phyloP scores from a whole-genome alignment of 2,797 vertebrate genomes.

The Antennarius maculatus region DNA sequence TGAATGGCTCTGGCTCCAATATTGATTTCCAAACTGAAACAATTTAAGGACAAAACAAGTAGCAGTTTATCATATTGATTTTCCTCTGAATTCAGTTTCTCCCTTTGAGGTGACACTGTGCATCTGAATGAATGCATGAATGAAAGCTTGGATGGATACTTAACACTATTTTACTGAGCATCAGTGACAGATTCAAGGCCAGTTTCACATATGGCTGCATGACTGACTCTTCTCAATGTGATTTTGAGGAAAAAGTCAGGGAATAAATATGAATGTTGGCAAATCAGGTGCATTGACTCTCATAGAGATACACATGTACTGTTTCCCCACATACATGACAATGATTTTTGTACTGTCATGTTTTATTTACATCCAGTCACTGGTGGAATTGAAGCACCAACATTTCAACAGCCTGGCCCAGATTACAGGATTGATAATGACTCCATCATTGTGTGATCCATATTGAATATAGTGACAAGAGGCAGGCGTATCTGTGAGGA shows the following conservation, averaged over 20 bases:
- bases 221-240: constrained; percentile 56
- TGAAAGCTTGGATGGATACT: constrained; percentile 60
- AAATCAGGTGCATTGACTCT: constrained; percentile 37
- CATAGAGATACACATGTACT: constrained; percentile 26
- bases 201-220: constrained; percentile 34
- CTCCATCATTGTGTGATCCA: constrained; percentile 29
- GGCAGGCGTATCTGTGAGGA: constrained; percentile 44
- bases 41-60: constrained; percentile 88
- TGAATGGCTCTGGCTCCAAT: constrained; percentile 79
- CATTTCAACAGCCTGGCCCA: constrained; percentile 6
- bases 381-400: constrained; percentile 17
- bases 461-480: constrained; percentile 52
- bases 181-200: constrained; percentile 58
- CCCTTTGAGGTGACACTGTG: constrained; percentile 80
- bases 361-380: constrained; percentile 36
- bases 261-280: constrained; percentile 41
- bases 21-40: constrained; percentile 90
- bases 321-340: constrained; percentile 11
- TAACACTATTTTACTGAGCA: constrained; percentile 58
- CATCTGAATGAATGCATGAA: constrained; percentile 72
- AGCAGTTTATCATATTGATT: constrained; percentile 89
- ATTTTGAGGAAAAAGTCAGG: constrained; percentile 55
- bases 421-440: constrained; percentile 31
- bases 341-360: constrained; percentile 13
- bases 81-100: constrained; percentile 81